Base-by-base conservation (phyloP, 92 coral and sea anemone species). In the Pocillopora meandrina region DNA sequence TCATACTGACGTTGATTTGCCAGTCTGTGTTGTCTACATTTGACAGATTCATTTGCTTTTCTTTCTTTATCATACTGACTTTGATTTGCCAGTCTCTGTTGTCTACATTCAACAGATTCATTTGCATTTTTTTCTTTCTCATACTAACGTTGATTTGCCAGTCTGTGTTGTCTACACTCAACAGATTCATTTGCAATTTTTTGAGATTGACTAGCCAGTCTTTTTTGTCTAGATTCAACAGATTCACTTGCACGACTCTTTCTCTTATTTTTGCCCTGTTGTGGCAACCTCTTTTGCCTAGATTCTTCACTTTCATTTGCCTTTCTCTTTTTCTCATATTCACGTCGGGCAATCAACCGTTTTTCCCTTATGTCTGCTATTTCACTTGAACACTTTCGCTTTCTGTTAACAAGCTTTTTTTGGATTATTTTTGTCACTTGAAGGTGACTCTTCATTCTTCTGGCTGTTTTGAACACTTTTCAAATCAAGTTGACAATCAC, bases 21-120 rank as follows among this genome's bases (percentile, higher is more conserved):
- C 66, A 69, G 76, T 65, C 85, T 81, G 56, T 81, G 2, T 65
- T 81, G 15, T 56, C 77, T 81, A 20, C 64, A 35, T 59, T 81
- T 66, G 4, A 17, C 9, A 59, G 85, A 67, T 81, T 69, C 85
- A 81, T 67, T 66, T 18, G 19, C 74, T 34, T 7, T 52, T 35
- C 17, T 80, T 64, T 58, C 19, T 58, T 64, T 63, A 20, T 63
- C 21, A 21, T 80, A 80, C 60, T 80, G 9, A 71, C 34, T 10
- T 26, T 65, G 56, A 65, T 47, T 21, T 65, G 56, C 34, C 19
- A 63, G 68, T 31, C 62, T 80, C 8, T 42, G 4, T 42, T 42
- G 5, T 42, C 49, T 42, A 42, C 49, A 42, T 42, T 42, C 5
- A 0, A 42, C 49, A 0, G 76, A 72, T 72, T 72, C 58, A 47